Base-by-base conservation (phyloP, 2,797 vertebrate species). In the Diceros bicornis region DNA sequence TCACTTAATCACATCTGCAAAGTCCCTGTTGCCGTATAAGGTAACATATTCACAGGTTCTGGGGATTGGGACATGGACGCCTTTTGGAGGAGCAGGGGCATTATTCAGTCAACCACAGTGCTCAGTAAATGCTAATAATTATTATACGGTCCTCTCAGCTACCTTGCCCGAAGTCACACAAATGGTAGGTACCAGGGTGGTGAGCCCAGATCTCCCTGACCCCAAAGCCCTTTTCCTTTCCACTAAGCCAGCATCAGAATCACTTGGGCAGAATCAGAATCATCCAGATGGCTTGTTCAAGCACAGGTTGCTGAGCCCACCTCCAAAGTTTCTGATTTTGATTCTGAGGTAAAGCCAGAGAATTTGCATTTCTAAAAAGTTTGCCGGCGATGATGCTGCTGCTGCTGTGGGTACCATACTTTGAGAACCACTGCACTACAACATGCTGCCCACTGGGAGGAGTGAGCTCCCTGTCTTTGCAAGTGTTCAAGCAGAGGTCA, bases 361-460 rank as follows among this genome's bases (percentile, higher is more conserved):
- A 23, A 64, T 77, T 14, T 29, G 29, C 44, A 89, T 69, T 17
- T 94, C n/a, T 72, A 37, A 50, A 12, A 29, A 21, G 74, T 59
- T n/a, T 69, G 16, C 27, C 1, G 44, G 18, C 34, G 32, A 75
- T 18, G 55, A 27, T 18, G 29, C 74, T 66, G 81, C 89, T 85
- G 37, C 32, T n/a, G 12, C n/a, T 44, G 12, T 5, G 27, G 14
- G 5, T 8, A 34, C 71, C 13, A 8, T 1, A 32, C 41, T 74
- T 64, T 75, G 52, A 72, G 37, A 69, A 84, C 37, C 0, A 1
- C 11, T 61, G 32, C 1, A 12, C 11, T 18, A 11, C 10, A n/a
- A 25, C 0, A 1, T 20, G 21, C 57, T 79, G 12, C 47, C 7
- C 0, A 0, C 1, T 9, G 25, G 32, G 20, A 50, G 61, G 27